Percentiles rank a stretch among this genome's conserved stretches.
Evolutionary conservation across 2,113 vertebrate genomes (phyloP).

Genomic region (Oreotrochilus melanogaster): DNA sequence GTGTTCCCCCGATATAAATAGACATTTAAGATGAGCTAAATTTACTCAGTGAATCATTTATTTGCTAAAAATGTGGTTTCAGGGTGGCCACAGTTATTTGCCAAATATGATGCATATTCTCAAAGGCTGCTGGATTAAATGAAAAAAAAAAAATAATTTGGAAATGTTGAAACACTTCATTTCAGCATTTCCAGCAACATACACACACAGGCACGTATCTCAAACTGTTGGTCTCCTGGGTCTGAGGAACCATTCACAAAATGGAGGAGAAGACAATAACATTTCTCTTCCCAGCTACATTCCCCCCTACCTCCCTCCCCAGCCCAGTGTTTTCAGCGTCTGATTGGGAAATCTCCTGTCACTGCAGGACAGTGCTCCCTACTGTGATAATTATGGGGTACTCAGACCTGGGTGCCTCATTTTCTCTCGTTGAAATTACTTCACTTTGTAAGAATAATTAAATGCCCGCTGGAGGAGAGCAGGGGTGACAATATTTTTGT

Average conservation of each 20-base stretch:
- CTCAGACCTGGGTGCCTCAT: constrained; percentile 29
- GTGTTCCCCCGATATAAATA: constrained; percentile 59
- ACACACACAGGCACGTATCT: background rate
- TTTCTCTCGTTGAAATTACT: constrained; percentile 48
- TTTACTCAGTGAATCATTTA: constrained; percentile 71
- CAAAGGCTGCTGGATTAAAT: constrained; percentile 32
- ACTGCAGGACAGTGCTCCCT: background rate
- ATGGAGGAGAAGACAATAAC: background rate
- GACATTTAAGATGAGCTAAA: constrained; percentile 68
- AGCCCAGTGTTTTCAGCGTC: background rate
- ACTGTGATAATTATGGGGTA: constrained; percentile 29
- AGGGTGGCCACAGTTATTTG: constrained; percentile 52
- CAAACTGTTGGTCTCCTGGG: background rate
- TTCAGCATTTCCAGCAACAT: background rate
- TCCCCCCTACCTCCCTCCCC: background rate
- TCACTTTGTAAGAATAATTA: constrained; percentile 62
- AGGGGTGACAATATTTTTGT: constrained; percentile 45
- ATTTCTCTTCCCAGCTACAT: background rate
- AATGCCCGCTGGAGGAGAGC: constrained; percentile 40
- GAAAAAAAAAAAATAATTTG: background rate
- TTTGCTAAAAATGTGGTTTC: constrained; percentile 70
- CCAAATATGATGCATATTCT: constrained; percentile 60
- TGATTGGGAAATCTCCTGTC: constrained; percentile 31
- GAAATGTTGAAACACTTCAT: constrained; percentile 18
- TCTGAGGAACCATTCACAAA: background rate